Base-by-base conservation (phyloP, 2,888 invertebrate species). In the Synanthedon formicaeformis region DNA sequence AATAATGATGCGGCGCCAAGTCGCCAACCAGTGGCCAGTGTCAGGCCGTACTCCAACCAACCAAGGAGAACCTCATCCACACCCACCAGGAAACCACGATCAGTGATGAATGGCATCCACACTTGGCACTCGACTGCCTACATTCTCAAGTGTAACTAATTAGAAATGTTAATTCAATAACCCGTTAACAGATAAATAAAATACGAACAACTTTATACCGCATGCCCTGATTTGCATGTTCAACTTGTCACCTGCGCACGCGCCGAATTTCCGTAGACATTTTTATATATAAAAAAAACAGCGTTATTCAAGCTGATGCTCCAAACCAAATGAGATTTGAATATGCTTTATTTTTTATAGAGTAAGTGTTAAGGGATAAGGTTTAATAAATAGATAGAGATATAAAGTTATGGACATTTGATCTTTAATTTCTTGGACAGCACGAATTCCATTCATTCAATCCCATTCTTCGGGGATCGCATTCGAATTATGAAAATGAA, bases 401-500 rank as follows among this genome's bases (percentile, higher is more conserved):
- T n/a, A n/a, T n/a, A n/a, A n/a, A n/a, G n/a, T n/a, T n/a, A n/a
- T n/a, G n/a, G n/a, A n/a, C n/a, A n/a, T 34, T 34, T 34, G 27
- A 1, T 8, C 6, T 8, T 34, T 34, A 8, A 8, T 34, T 34
- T 34, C 8, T 34, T 34, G 27, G 27, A 34, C 27, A 34, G 8
- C 27, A 34, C 27, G 27, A 34, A 34, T 34, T 34, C 34, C 34
- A 34, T 34, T 34, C 34, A 34, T 34, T 34, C 34, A 10, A 34
- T 34, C 1, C 34, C 34, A 34, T 10, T 34, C 10, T 34, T 34
- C 34, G 34, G 34, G 3, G 10, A 66, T 64, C 68, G 68, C 67
- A 65, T 63, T 63, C 60, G 60, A 61, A 75, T 77, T 75, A 75
- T 69, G 74, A 76, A 81, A 78, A 81, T 78, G 75, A 74, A 71